phyloP scores from a whole-genome alignment of 30 jellyfish, hydroid and myxozoan species.

The Aurelia aurita complex sp. Pacific region DNA sequence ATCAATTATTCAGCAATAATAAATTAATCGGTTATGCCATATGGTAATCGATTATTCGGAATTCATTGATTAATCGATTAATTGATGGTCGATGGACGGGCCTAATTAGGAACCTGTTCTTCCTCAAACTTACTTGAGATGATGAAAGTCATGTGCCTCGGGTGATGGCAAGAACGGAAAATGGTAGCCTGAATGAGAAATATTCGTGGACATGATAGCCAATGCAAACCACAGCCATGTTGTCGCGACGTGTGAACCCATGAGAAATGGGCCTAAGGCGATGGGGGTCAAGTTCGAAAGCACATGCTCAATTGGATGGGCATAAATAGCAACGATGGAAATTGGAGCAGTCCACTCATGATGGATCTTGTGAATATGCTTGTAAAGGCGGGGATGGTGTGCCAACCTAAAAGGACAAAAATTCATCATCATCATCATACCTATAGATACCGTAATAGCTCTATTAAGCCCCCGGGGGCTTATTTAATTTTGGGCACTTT shows the following conservation, averaged over 20 bases:
- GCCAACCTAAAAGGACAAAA: slow-evolving; percentile 48
- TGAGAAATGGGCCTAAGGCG: slow-evolving; percentile 73
- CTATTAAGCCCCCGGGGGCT: no score
- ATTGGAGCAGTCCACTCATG: slow-evolving; percentile 98
- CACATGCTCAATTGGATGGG: slow-evolving; percentile 89
- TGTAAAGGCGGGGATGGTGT: slow-evolving; percentile 92
- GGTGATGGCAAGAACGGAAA: slow-evolving; percentile 96
- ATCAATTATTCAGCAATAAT: no score
- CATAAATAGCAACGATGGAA: slow-evolving; percentile 69
- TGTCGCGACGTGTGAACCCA: slow-evolving; percentile 96
- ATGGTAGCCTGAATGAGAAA: slow-evolving; percentile 93
- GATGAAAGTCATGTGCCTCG: slow-evolving; percentile 97
- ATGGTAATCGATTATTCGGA: no score
- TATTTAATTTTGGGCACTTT: no score
- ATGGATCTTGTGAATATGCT: slow-evolving; percentile 85
- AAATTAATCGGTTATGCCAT: no score
- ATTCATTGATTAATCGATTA: no score
- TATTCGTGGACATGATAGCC: slow-evolving; percentile 74
- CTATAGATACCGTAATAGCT: no score
- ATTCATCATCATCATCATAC: background rate
- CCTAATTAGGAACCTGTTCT: no score
- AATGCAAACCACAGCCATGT: slow-evolving; percentile 72
- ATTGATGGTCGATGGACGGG: no score
- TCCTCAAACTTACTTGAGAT: slow-evolving; percentile 68
- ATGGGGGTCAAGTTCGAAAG: slow-evolving; percentile 76